Evolutionary conservation across 2,888 invertebrate genomes (phyloP).

Genomic region (Listrodromus nycthemerus): DNA sequence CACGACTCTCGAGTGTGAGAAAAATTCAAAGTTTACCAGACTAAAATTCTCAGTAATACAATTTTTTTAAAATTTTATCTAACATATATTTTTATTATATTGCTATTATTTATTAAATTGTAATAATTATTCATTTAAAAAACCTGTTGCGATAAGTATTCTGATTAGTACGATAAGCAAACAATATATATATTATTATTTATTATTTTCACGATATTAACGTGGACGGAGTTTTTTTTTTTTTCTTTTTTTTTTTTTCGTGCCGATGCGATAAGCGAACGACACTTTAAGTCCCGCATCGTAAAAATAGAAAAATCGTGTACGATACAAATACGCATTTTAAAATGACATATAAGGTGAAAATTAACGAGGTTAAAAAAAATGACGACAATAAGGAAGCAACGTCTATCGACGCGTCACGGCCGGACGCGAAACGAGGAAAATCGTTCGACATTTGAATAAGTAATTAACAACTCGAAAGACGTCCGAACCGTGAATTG

Average conservation of each 20-base stretch:
- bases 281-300: background rate
- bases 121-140: background rate
- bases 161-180: background rate
- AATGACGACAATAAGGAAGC: background rate
- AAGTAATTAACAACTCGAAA: slow-evolving; percentile 1
- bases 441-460: background rate
- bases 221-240: background rate
- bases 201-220: background rate
- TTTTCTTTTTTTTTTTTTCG: background rate
- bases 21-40: background rate
- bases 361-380: background rate
- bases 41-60: background rate
- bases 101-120: background rate
- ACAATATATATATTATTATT: background rate
- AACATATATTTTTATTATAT: background rate
- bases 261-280: background rate
- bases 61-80: background rate
- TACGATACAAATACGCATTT: background rate
- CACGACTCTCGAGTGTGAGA: background rate
- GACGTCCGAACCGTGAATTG: background rate
- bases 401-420: background rate
- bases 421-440: background rate
- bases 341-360: background rate
- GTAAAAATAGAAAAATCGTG: background rate
- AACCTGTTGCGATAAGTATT: too few species aligned